These are phyloP conservation scores for Antechinus stuartii DNA, from an alignment of 2,113 vertebrate genomes.

Conservation along the genomic window DNA sequence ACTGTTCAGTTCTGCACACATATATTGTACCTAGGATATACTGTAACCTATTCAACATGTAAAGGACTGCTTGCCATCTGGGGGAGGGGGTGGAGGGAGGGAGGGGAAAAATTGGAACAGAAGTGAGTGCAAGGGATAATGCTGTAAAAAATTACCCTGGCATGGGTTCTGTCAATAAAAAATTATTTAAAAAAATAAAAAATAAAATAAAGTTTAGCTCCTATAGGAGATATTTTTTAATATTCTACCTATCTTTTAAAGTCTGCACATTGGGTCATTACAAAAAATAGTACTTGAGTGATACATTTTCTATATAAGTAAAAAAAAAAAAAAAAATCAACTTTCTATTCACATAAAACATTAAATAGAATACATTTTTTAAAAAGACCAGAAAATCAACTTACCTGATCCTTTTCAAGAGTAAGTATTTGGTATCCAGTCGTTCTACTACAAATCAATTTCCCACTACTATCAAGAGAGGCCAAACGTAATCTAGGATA, in stretches of 20 bases:
- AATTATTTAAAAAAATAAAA: too few species aligned
- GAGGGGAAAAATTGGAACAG: too few species aligned
- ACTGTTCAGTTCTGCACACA: too few species aligned
- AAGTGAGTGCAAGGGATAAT: too few species aligned
- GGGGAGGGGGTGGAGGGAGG: too few species aligned
- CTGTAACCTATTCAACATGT: too few species aligned
- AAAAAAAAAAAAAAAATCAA: neutral
- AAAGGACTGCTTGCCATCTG: too few species aligned
- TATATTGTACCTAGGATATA: too few species aligned
- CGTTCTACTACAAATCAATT: constrained; percentile 92
- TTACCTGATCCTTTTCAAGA: constrained; percentile 98
- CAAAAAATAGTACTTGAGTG: neutral
- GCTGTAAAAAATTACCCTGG: too few species aligned
- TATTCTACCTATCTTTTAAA: neutral
- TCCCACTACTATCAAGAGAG: constrained; percentile 94
- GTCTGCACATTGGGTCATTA: neutral
- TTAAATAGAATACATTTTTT: constrained; percentile 25
- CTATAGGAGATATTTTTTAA: neutral
- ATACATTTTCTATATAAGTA: neutral
- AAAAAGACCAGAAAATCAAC: neutral
- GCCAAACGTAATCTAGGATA: constrained; percentile 91
- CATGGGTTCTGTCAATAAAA: too few species aligned
- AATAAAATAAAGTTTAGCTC: neutral
- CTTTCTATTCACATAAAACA: constrained; percentile 3
- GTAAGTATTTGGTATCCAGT: constrained; percentile 96